A percentile compares a stretch with the other conserved stretches of the same genome.
Conservation (phyloP, 2,797 vertebrate species). For the Phoxinus dragarum region DNA sequence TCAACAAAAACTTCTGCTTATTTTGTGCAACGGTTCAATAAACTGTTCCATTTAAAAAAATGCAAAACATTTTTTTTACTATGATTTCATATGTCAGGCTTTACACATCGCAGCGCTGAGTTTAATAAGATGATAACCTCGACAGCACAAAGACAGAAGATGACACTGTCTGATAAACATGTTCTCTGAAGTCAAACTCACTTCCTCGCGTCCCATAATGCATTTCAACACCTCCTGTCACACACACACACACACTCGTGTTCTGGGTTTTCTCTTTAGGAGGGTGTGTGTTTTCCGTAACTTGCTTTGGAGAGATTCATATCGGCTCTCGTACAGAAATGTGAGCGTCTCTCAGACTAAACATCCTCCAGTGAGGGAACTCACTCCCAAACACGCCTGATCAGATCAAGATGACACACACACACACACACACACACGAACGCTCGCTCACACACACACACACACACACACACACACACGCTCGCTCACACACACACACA, state of each 20-base stretch:
- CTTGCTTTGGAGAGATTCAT: conserved; percentile 2
- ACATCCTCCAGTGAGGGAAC: conserved; percentile 9
- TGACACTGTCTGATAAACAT: neutral
- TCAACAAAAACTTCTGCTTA: no score
- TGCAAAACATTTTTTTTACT: no score
- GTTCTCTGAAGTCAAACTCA: conserved; percentile 4
- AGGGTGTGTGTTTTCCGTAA: conserved; percentile 12
- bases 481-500: no score
- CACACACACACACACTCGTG: conserved; percentile 23
- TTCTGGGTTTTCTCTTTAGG: conserved; percentile 9
- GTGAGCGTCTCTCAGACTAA: conserved; percentile 27
- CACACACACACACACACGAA: neutral
- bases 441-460: neutral
- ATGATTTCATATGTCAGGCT: neutral
- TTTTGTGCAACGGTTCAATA: no score
- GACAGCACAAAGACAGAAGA: neutral
- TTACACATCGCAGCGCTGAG: neutral
- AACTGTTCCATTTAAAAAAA: no score
- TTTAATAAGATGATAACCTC: conserved; percentile 24
- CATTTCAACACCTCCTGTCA: conserved; percentile 23
- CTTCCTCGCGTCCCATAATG: neutral
- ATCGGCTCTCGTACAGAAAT: conserved; percentile 4
- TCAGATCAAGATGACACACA: neutral
- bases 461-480: conserved; percentile 12
- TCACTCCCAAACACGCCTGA: conserved; percentile 1